Base-by-base conservation (phyloP, 2,888 invertebrate genomes). In the Melieria picta region DNA sequence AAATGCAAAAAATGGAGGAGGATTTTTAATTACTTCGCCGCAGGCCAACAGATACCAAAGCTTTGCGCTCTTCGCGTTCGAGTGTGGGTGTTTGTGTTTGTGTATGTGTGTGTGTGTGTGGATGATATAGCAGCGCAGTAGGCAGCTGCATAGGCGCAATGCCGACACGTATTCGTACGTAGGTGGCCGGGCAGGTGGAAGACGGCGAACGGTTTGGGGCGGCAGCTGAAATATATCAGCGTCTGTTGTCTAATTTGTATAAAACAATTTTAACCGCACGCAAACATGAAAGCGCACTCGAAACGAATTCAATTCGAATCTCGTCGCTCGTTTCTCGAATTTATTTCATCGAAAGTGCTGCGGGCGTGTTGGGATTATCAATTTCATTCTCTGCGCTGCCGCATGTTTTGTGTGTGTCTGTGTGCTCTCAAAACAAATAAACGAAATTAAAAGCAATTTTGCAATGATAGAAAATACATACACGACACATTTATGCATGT, bases 231-330 rank as follows among this genome's bases (percentile, higher is more conserved):
- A 30, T 30, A 30, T 30, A 30, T 30, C 30, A 30, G 61, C 45
- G 45, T 45, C n/a, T 63, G 47, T 62, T 67, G 55, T 66, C 56
- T 62, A 71, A 71, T 66, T 67, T 71, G 62, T 52, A 48, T 66
- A 71, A 71, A 71, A 65, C 71, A 66, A 71, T 71, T 71, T 71
- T 43, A 71, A 71, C 61, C 71, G 62, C 56, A 62, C 48, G 55
- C 65, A 66, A 61, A 65, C 65, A 65, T 65, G 65, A 69, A 69
- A 69, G 69, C 63, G 63, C 50, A 60, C n/a, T 67, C 45, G 60
- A 30, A 30, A 30, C 30, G 30, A 30, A 30, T 30, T 30, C 30
- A 30, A 30, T 30, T 30, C 3, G 30, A 30, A 30, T 30, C 30
- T 30, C 30, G 30, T 30, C 30, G 30, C 30, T 30, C 30, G 30